Base-by-base conservation (phyloP, 37 sponge, comb jelly and placozoan species). In the Dysidea cf. avara region DNA sequence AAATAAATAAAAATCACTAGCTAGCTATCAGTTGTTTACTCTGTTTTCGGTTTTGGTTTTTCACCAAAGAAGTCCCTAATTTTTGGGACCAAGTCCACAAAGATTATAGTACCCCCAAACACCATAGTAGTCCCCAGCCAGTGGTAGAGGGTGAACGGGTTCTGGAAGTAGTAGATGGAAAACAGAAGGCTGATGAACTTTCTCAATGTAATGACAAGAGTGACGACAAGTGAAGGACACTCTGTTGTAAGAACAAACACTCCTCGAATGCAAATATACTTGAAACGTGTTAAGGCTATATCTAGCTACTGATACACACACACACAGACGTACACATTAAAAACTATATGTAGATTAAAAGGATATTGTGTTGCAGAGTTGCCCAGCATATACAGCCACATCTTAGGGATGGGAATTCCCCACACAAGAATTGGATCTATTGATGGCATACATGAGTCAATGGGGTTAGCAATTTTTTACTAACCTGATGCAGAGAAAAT, bases 201-300 rank as follows among this genome's bases (percentile, higher is more conserved):
- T 49, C 98, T 71, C 53, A 97, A 66, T 0, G 95, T 97, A 29
- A 94, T 75, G 0, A 94, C 82, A 53, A 97, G 70, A 30, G 95
- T 97, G 12, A 97, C 98, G 14, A 91, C 58, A n/a, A 97, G 89
- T 7, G 98, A 97, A 52, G 91, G 89, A 57, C 92, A 90, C 66
- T 87, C 89, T 16, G 89, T 79, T 5, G 96, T 84, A 21, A 97
- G 70, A 18, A 56, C 71, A 75, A 87, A 97, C 24, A 97, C 91
- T 14, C 89, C 81, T 21, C 81, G 70, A 34, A 97, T 81, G 59
- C 98, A 90, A 6, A 93, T 53, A 40, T 81, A 89, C 56, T 76
- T 73, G 68, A 50, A 68, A 25, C 0, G 18, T 25, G 22, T 9
- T 55, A 37, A 25, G 12, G 24, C 5, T 22, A 21, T 18, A 34